phyloP scores from a whole-genome alignment of 2,888 invertebrate species.

The Drosophila tanythrix region DNA sequence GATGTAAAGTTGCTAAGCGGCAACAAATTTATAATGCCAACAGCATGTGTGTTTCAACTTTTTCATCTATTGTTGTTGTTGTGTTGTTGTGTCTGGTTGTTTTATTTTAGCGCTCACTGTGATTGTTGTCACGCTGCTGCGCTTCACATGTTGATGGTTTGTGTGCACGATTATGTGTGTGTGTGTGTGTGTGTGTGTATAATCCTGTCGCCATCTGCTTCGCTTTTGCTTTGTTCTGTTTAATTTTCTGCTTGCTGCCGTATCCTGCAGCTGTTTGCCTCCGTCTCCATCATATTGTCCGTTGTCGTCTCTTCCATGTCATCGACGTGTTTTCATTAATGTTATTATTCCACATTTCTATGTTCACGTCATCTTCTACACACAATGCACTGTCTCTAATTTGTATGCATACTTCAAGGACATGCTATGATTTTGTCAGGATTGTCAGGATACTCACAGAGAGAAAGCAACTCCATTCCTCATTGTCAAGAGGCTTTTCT shows the following conservation, averaged over 20 bases:
- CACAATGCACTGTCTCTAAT: constrained; percentile 66
- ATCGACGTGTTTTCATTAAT: constrained; percentile 78
- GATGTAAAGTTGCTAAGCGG: constrained; percentile 70
- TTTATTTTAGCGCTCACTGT: constrained; percentile 70
- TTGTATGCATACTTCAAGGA: constrained; percentile 77
- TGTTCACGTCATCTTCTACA: constrained; percentile 70
- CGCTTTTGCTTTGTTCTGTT: constrained; percentile 75
- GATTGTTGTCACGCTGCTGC: constrained; percentile 65
- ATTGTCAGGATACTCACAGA: constrained; percentile 3
- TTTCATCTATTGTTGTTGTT: constrained; percentile 35
- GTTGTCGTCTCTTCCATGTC: constrained; percentile 31
- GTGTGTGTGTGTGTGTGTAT: neutral
- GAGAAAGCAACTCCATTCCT: constrained; percentile 21
- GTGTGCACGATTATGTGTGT: constrained; percentile 2
- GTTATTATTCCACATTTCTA: constrained; percentile 77
- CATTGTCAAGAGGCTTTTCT: constrained; percentile 50
- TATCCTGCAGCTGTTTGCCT: constrained; percentile 72
- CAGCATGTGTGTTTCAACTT: constrained; percentile 48
- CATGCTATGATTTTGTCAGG: constrained; percentile 26
- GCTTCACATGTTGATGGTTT: constrained; percentile 27
- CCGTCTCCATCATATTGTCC: neutral
- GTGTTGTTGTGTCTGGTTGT: constrained; percentile 40
- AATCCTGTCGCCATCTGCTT: constrained; percentile 73
- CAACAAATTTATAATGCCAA: constrained; percentile 66
- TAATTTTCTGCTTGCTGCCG: constrained; percentile 72